Evolutionary conservation across 35 echinoderm and acorn worm genomes (phyloP).

Genomic region (Eucidaris tribuloides): DNA sequence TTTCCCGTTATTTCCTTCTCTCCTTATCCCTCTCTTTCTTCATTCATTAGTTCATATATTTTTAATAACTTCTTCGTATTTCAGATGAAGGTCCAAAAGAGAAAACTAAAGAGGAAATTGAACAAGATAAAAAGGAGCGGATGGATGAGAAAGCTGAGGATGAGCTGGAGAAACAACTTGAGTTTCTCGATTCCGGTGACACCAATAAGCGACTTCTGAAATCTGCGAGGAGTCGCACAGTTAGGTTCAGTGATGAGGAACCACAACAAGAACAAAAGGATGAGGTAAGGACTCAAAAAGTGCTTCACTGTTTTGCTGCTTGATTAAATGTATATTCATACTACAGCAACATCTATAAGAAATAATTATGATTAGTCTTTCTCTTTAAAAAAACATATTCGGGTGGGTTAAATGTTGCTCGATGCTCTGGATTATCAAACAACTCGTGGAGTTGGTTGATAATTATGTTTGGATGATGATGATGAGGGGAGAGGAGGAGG

Average conservation of each 20-base stretch:
- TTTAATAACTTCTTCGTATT: no score
- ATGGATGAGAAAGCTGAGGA: constrained; percentile 84
- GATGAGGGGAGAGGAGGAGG: background rate
- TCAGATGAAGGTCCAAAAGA: background rate
- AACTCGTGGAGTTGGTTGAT: no score
- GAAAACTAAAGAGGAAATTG: constrained; percentile 41
- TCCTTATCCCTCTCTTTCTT: no score
- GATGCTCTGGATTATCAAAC: no score
- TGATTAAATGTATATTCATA: no score
- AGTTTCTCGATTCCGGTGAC: constrained; percentile 70
- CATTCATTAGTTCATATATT: no score
- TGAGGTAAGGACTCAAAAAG: background rate
- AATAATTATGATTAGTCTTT: no score
- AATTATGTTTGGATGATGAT: background rate
- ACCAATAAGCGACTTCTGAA: constrained; percentile 40
- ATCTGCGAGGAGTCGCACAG: constrained; percentile 39
- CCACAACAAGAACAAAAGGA: constrained; percentile 8
- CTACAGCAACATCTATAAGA: no score
- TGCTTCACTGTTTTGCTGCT: no score
- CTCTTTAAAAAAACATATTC: no score
- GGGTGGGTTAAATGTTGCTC: no score
- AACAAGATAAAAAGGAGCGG: constrained; percentile 61
- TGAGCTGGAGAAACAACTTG: constrained; percentile 75
- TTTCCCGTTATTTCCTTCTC: no score
- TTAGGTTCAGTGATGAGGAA: constrained; percentile 40